Evolutionary conservation across 2,113 vertebrate genomes (phyloP), one percentile per base, ranked within the genome.

Genomic region (Cebidichthys violaceus): DNA sequence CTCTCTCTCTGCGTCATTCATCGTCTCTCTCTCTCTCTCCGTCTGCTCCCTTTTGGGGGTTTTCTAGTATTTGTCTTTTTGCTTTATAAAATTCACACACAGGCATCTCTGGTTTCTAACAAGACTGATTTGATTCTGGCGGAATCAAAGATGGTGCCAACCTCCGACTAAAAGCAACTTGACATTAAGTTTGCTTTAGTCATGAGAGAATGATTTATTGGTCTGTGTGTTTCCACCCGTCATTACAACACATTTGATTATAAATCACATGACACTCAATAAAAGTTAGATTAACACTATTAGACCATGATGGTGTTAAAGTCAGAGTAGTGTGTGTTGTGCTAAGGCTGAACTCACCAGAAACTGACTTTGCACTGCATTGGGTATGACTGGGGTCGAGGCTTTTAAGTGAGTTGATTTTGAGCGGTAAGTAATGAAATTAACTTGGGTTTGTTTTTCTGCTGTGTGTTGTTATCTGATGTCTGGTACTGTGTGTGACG

Each of bases 281-380:
- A 66, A 75, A 70, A 15, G 69, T 54, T 4, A 43, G 27, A 66
- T 20, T 50, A 18, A 57, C 59, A 55, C 27, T 54, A 29, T 55
- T 9, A 31, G 0, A 62, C 5, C 33, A 33, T 11, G 57, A 6
- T 33, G 24, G 54, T 52, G 67, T 27, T 37, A 9, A 57, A 50
- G 27, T 57, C 60, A 54, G 55, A 68, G 52, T 2, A 66, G 47
- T 70, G 67, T 15, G 39, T 75, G 64, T 68, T 59, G 10, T 33
- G 68, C 66, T 83, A 76, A 90, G 62, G 64, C 45, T 80, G 62
- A 71, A 70, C 43, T 70, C 66, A 68, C 43, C 41, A 50, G 43
- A 64, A 33, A 50, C 67, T 35, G 43, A 66, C 18, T 68, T 60
- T 70, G 85, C 85, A 78, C 55, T 83, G 83, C 76, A 39, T 14